A percentile compares a stretch with the other conserved stretches of the same genome.
Conservation (phyloP, 2,888 invertebrate species). For the Zaprionus obscuricornis region DNA sequence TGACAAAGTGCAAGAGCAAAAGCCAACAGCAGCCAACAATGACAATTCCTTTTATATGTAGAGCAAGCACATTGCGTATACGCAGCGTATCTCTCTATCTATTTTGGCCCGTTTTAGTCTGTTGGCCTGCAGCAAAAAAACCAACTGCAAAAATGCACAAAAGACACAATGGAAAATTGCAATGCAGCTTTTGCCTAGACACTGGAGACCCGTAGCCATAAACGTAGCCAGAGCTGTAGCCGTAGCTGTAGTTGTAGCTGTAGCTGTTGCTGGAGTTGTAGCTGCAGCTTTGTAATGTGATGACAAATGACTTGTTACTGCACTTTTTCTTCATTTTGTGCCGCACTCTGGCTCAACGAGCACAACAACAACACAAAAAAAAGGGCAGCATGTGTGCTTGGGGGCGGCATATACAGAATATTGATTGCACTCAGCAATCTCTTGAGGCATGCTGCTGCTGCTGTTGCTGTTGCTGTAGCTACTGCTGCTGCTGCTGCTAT, state of each 20-base stretch:
- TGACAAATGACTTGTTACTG: conserved; percentile 37
- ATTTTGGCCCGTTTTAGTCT: background rate
- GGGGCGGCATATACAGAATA: conserved; percentile 48
- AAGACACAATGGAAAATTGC: conserved; percentile 4
- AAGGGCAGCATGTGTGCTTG: background rate
- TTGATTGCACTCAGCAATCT: conserved; percentile 33
- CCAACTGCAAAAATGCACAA: background rate
- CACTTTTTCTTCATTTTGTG: background rate
- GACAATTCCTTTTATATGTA: conserved; percentile 3
- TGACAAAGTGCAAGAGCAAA: conserved; percentile 31
- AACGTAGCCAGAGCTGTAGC: too few species aligned
- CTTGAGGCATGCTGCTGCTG: background rate
- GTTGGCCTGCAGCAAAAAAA: conserved; percentile 10
- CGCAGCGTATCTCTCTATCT: conserved; percentile 7
- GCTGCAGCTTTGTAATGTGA: conserved; percentile 36
- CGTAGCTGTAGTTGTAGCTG: too few species aligned
- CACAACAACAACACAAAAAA: conserved; percentile 15
- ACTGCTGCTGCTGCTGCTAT: too few species aligned
- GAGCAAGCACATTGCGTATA: conserved; percentile 28
- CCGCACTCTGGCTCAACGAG: conserved; percentile 9
- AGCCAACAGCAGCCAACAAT: conserved; percentile 7
- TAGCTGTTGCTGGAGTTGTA: too few species aligned
- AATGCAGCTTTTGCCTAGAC: background rate
- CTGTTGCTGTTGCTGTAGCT: too few species aligned
- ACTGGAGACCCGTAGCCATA: too few species aligned